phyloP scores from a whole-genome alignment of 2,797 vertebrate genomes.

The Aulostomus chinensis region DNA sequence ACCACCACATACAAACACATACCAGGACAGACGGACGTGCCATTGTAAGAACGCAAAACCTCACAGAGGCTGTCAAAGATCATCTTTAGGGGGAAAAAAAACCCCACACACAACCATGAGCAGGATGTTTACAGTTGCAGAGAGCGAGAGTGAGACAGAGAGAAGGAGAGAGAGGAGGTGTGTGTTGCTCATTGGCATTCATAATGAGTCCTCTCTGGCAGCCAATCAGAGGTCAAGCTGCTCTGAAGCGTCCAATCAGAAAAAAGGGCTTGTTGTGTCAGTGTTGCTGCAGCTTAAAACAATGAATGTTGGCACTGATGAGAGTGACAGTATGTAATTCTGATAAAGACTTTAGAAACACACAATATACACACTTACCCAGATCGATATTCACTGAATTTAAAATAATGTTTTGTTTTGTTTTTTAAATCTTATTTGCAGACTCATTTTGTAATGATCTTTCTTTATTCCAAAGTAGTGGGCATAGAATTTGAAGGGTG shows the following conservation, averaged over 20 bases:
- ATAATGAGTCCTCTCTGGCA: slow-evolving; percentile 66
- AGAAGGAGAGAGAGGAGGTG: slow-evolving; percentile 24
- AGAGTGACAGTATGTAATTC: slow-evolving; percentile 30
- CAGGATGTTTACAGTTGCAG: slow-evolving; percentile 63
- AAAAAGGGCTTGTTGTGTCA: slow-evolving; percentile 39
- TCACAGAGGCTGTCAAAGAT: slow-evolving; percentile 40
- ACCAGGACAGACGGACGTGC: slow-evolving; percentile 11
- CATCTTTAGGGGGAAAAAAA: slow-evolving; percentile 26
- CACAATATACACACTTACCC: slow-evolving; percentile 30
- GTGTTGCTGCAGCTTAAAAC: slow-evolving; percentile 61
- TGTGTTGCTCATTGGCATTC: slow-evolving; percentile 75
- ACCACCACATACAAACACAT: slow-evolving; percentile 9
- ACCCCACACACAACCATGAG: slow-evolving; percentile 56
- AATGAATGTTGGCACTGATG: slow-evolving; percentile 61
- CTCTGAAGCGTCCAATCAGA: slow-evolving; percentile 66
- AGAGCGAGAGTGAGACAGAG: slow-evolving; percentile 25
- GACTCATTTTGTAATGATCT: too few species aligned
- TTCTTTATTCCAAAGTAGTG: too few species aligned
- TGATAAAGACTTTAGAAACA: too few species aligned
- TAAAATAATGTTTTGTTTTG: too few species aligned
- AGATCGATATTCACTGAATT: too few species aligned
- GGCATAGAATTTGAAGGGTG: too few species aligned
- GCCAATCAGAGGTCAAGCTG: slow-evolving; percentile 81
- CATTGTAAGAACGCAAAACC: slow-evolving; percentile 16
- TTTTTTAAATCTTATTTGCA: too few species aligned